A percentile compares a stretch with the other conserved stretches of the same genome.
Evolutionary conservation across 2,888 invertebrate species (phyloP).

Genomic region (Orthosia incerta): DNA sequence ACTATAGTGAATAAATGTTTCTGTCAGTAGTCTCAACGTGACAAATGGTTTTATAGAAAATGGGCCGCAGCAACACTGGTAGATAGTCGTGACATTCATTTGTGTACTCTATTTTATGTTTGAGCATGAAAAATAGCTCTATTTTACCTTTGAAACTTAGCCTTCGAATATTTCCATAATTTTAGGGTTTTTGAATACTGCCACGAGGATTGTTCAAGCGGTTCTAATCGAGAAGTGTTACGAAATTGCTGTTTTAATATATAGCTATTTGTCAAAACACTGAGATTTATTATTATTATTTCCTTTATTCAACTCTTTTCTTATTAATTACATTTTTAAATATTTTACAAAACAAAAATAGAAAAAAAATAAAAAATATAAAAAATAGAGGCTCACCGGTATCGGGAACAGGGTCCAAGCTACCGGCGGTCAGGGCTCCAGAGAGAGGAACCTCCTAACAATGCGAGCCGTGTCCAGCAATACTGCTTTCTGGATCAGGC

Average conservation of each 20-base stretch:
- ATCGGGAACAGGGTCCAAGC: too few relatives aligned
- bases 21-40: slow-evolving; percentile 66
- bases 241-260: slow-evolving; percentile 5
- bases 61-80: slow-evolving; percentile 64
- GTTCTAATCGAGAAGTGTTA: slow-evolving; percentile 30
- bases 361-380: too few relatives aligned
- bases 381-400: too few relatives aligned
- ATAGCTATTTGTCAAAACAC: neutral
- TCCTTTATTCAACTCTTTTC: too few relatives aligned
- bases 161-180: slow-evolving; percentile 42
- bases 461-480: too few relatives aligned
- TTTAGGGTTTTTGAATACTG: slow-evolving; percentile 15
- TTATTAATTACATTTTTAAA: too few relatives aligned
- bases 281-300: too few relatives aligned
- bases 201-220: neutral
- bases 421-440: too few relatives aligned
- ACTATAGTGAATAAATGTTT: slow-evolving; percentile 71
- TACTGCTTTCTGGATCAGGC: too few relatives aligned
- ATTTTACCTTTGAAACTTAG: slow-evolving; percentile 11
- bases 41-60: slow-evolving; percentile 74
- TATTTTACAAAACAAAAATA: too few relatives aligned
- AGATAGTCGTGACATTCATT: slow-evolving; percentile 27
- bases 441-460: too few relatives aligned
- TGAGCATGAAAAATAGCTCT: slow-evolving; percentile 15
- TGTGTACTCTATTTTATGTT: neutral